Base-by-base conservation (phyloP, 2,797 vertebrate species). In the Erethizon dorsatum region DNA sequence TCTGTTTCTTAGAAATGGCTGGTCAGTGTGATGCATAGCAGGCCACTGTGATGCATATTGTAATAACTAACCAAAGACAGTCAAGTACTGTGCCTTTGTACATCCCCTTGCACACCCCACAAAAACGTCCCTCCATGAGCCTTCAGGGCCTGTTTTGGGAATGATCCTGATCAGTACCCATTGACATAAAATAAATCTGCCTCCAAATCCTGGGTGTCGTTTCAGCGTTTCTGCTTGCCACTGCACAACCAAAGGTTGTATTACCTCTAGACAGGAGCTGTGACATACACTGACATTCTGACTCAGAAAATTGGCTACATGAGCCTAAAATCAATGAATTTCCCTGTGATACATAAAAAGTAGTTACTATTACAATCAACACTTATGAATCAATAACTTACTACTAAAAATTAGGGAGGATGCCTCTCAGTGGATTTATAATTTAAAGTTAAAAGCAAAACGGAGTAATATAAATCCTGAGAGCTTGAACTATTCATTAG, bases 381-480 rank as follows among this genome's bases (percentile, higher is more conserved):
- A 82, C 67, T 93, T 77, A 18, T 28, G 24, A 79, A 94, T 84
- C n/a, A 80, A 54, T 17, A 37, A 80, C 61, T 87, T 67, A 67
- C 83, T 90, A 54, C 28, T 22, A 75, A 92, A 61, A 94, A 92
- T 61, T 61, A 63, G 24, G 69, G 37, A 56, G 1, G 28, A 41
- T 82, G 18, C 8, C 78, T 50, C 5, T 41, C 33, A 59, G n/a
- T 1, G 4, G 28, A 82, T 31, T 94, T 65, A 69, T n/a, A 65
- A 71, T 87, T 93, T 93, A 50, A 96, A 82, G 31, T 63, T 67
- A 83, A 95, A 95, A 71, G 20, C 47, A 89, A 94, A 97, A 83
- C 65, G 45, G 18, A 26, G n/a, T 33, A 83, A 20, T 45, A 31
- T 52, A 84, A 88, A 69, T 63, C n/a, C 73, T 47, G 65, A 82